A percentile compares a stretch with the other conserved stretches of the same genome.
phyloP scores from a whole-genome alignment of 2,113 vertebrate genomes.

The Lycaon pictus region DNA sequence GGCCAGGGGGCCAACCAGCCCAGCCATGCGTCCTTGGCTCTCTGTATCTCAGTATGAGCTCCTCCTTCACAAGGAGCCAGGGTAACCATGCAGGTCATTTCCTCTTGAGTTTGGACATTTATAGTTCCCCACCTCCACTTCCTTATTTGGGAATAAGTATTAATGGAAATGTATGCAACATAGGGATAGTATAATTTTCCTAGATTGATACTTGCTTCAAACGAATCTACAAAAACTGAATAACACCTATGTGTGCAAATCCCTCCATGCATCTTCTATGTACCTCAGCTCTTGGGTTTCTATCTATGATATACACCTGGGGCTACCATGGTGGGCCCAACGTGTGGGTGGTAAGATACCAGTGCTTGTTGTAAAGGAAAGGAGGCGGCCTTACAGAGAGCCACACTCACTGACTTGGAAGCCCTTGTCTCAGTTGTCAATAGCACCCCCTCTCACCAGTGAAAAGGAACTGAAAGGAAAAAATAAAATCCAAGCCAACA shows the following conservation, averaged over 20 bases:
- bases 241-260: no score
- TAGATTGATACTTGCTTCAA: background rate
- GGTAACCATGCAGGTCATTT: background rate
- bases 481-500: constrained; percentile 24
- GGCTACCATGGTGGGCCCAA: background rate
- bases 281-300: background rate
- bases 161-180: background rate
- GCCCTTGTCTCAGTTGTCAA: background rate
- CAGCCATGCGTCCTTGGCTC: background rate
- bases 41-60: background rate
- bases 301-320: background rate
- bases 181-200: background rate
- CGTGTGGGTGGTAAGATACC: no score
- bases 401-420: background rate
- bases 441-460: background rate
- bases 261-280: background rate
- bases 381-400: background rate
- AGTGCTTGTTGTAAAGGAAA: background rate
- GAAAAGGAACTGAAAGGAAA: background rate
- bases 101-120: background rate
- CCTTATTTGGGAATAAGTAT: constrained; percentile 6
- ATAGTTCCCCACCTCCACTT: background rate
- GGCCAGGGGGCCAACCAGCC: background rate
- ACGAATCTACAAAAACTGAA: background rate
- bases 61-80: background rate